Evolutionary conservation across 2,113 vertebrate genomes (phyloP).

Genomic region (Aepyceros melampus): DNA sequence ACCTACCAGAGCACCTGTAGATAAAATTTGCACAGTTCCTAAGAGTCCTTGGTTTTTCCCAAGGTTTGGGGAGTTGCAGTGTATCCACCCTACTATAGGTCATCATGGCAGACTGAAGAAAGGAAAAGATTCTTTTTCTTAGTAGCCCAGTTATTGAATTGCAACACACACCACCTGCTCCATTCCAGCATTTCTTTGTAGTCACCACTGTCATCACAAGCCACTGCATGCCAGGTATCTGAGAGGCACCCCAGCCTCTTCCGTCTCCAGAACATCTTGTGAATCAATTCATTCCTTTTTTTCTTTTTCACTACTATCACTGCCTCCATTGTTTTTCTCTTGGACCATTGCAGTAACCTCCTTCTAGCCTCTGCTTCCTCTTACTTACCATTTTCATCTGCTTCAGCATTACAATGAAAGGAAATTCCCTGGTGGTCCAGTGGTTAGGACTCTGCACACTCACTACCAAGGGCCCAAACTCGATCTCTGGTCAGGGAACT

Average conservation of each 20-base stretch:
- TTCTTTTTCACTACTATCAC: background rate
- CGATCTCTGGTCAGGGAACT: background rate
- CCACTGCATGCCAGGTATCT: background rate
- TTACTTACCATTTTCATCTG: background rate
- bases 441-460: background rate
- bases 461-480: background rate
- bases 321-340: background rate
- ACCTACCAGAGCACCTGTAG: background rate
- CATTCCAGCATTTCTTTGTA: background rate
- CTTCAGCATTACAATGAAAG: background rate
- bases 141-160: background rate
- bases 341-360: background rate
- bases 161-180: background rate
- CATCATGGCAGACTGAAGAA: background rate
- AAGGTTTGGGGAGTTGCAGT: background rate
- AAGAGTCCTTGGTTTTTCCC: background rate
- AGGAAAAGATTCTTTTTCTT: background rate
- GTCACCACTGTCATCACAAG: background rate
- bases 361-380: background rate
- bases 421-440: background rate
- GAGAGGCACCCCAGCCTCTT: background rate
- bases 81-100: background rate
- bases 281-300: background rate
- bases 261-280: background rate
- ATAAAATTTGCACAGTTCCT: background rate